Evolutionary conservation across 2,113 vertebrate species (phyloP), one percentile per base, ranked within the genome.

Genomic region (Paratilapia polleni): DNA sequence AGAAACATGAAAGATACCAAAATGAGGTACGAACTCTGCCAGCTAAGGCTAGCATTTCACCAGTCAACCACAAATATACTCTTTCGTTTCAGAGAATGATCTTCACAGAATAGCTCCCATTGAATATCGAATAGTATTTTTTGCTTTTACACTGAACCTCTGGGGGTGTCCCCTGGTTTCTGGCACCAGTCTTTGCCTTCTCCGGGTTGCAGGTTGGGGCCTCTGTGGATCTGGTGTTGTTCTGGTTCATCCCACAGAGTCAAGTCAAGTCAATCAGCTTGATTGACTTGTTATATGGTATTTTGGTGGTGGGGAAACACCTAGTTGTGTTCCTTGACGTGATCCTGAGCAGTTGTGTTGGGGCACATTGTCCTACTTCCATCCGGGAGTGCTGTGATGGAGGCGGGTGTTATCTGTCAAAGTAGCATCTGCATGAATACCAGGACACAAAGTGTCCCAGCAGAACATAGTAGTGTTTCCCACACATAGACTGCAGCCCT

Each of bases 111-210:
- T 41, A 43, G 12, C 9, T 41, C 20, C 38, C 36, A 41, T 20
- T 1, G 36, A n/a, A 66, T 66, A 2, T 66, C 36, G 6, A 0
- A 2, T 6, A 2, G 0, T 43, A 24, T 38, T 64, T 63, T 38
- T 0, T n/a, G 1, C 63, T 66, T 24, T 24, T 15, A 24, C 36
- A 5, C 36, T 0, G 36, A 66, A 41, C 62, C n/a, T 41, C 63
- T 0, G n/a, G 20, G 47, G 62, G 4, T 2, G 20, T 64, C 62
- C 36, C 9, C 36, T 66, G 63, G 36, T 24, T 66, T 10, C 36
- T 24, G 38, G 36, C 14, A 4, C 4, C 41, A 24, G 0, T 10
- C 38, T 41, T 34, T 0, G 36, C 20, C 61, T 64, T 12, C 6
- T 41, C 20, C 15, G 36, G 10, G 62, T 24, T 43, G 38, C n/a